Base-by-base conservation (phyloP, 2,113 vertebrate species). In the Carassius carassius region DNA sequence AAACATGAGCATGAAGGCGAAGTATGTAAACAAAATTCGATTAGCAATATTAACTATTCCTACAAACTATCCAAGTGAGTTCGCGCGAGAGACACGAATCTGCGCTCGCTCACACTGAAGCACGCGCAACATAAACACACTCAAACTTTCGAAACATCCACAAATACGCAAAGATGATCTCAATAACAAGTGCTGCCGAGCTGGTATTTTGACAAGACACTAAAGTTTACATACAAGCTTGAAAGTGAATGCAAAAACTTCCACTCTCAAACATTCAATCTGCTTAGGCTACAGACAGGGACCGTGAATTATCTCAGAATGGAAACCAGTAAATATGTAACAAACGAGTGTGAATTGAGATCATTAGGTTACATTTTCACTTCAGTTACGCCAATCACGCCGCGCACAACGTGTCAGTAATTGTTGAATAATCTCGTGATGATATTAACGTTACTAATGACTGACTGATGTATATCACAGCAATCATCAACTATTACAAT, bases 391-490 rank as follows among this genome's bases (percentile, higher is more conserved):
- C 47, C 65, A 82, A 84, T 86, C 84, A 87, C 35, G 44, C 16
- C 37, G 51, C 44, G 41, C 69, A n/a, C 84, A 70, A 67, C 70
- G 51, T 51, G 84, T 56, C 47, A 5, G n/a, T 49, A 69, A 54
- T 60, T 23, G 65, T 54, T 88, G 89, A 92, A 84, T 41, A 19
- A 13, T 44, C 19, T 74, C 41, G 88, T 58, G 82, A 91, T 90
- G 91, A 29, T 29, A 29, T 29, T 29, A 29, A 92, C 87, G 89
- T 87, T 86, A 86, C 56, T 67, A 37, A 37, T 58, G 80, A 82
- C 23, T 91, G 91, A 94, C 94, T 93, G 91, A 93, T 91, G 90
- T 86, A 91, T 89, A 92, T 93, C 91, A 87, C 83, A 89, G 89
- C 91, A 91, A 93, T 92, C 91, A 90, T 86, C 65, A 47, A 47